phyloP scores from a whole-genome alignment of 2,113 vertebrate species.

The Motacilla alba region DNA sequence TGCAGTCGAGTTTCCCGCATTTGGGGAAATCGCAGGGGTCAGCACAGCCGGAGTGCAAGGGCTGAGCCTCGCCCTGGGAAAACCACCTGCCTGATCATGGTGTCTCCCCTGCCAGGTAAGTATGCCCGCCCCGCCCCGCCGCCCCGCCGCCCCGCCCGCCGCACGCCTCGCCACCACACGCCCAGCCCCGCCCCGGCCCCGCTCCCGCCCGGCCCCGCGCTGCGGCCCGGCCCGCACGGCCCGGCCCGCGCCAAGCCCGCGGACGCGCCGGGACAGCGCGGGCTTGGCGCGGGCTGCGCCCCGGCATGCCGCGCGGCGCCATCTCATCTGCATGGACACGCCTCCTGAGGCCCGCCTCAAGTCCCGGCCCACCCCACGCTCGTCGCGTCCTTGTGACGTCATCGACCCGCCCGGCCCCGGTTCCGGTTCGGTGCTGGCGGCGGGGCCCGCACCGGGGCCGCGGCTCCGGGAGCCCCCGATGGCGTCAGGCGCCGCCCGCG shows the following conservation, averaged over 20 bases:
- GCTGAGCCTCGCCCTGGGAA: not conserved
- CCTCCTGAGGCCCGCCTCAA: rapidly evolving
- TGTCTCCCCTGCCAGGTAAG: not conserved
- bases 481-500: not conserved
- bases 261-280: not conserved
- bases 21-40: constrained; percentile 2
- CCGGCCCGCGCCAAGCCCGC: too few species aligned
- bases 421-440: not conserved
- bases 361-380: rapidly evolving
- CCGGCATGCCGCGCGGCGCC: rapidly evolving
- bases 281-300: rapidly evolving
- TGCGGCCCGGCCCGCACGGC: not conserved
- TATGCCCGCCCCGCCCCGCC: not conserved
- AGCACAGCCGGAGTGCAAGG: not conserved
- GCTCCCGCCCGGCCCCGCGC: too few species aligned
- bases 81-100: not conserved
- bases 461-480: not conserved
- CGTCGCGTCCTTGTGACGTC: not conserved
- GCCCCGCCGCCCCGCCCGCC: rapidly evolving
- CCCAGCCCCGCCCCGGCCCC: too few species aligned
- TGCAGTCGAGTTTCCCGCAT: constrained; percentile 33
- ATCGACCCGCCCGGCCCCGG: rapidly evolving
- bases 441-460: not conserved
- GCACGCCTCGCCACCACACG: not conserved
- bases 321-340: rapidly evolving